Base-by-base conservation (phyloP, 2,797 vertebrate species). In the Hippocampus kuda region DNA sequence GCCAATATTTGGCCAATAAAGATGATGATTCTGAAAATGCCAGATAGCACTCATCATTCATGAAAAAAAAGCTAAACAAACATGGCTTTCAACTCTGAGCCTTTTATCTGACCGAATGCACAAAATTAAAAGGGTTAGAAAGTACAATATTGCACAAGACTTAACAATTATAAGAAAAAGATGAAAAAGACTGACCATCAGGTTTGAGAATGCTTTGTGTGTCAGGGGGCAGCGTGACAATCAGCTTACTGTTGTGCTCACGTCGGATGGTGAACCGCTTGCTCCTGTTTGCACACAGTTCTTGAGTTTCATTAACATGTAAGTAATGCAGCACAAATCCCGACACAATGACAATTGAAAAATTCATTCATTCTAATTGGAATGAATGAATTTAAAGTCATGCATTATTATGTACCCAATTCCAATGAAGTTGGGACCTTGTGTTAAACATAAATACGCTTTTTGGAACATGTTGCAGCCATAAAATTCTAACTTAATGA, bases 211-310 rank as follows among this genome's bases (percentile, higher is more conserved):
- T 15, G 4, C 11, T 84, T 68, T 79, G 46, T 1, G 42, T 72
- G 41, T 80, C 63, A 1, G 88, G 60, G 0, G 92, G 88, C 27
- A 93, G 89, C 0, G 88, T 93, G 60, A 98, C 68, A 0, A 93
- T 98, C 77, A 99, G 84, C 68, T 98, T 99, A 82, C 92, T 94
- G 87, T 98, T 98, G 79, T 98, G 94, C 74, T 98, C 97, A 72
- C 91, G 93, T 1, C 97, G 89, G 38, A 99, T 75, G 1, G 84
- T 26, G 1, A 92, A 90, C 66, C 84, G 91, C 46, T 90, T 86
- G 0, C 87, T 82, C 71, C 96, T 98, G 24, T 34, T 67, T 30
- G 70, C 67, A 73, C 26, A 60, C 27, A 70, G 15, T 26, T n/a
- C n/a, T n/a, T n/a, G n/a, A n/a, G 3, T 5, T 22, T 26, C 12